Percentiles rank a stretch among this genome's conserved stretches.
phyloP scores from a whole-genome alignment of 2,113 vertebrate species.

The pig (Sus scrofa) region T2T-Sscrofa CM000830.6:51075001-51075500 shows the following conservation, averaged over 20 bases:
- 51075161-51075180: no score
- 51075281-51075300: not conserved
- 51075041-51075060: conserved; percentile 10
- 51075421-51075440: not conserved
- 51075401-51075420: not conserved
- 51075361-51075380: not conserved
- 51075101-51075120: not conserved
- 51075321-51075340: not conserved
- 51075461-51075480: not conserved
- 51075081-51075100: conserved; percentile 9
- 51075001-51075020: conserved; percentile 29
- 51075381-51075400: conserved; percentile 17
- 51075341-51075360: not conserved
- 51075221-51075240: conserved; percentile 55
- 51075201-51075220: conserved; percentile 17
- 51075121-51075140: not conserved
- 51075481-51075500: not conserved
- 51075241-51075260: conserved; percentile 15
- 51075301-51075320: not conserved
- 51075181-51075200: no score
- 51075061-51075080: conserved; percentile 36
- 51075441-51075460: conserved; percentile 6
- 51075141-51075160: not conserved
- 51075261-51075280: not conserved
- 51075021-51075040: conserved; percentile 37